Percentiles rank a stretch among this genome's conserved stretches.
phyloP scores from a whole-genome alignment of 1,140 invertebrate species.

The Sinonovacula constricta region DNA sequence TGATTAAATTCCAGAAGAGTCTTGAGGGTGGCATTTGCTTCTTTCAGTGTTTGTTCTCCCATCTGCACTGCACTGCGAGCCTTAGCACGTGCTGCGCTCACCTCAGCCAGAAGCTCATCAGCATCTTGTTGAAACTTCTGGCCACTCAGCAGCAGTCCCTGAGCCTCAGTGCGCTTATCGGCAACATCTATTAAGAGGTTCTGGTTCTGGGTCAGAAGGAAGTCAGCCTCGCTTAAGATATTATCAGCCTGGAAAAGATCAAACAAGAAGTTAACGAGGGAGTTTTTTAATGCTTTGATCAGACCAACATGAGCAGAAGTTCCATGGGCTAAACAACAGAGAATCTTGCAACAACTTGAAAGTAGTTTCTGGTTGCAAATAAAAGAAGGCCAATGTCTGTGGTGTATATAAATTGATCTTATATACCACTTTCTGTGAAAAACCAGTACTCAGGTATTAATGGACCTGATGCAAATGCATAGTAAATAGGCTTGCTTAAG shows the following conservation, averaged over 20 bases:
- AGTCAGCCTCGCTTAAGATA: slow-evolving; percentile 78
- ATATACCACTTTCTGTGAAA: background rate
- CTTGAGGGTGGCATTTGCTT: slow-evolving; percentile 91
- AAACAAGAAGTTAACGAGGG: background rate
- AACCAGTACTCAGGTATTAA: no score
- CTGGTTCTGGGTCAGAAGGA: slow-evolving; percentile 82
- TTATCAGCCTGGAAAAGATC: slow-evolving; percentile 78
- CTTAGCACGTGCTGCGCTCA: slow-evolving; percentile 85
- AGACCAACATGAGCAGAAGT: background rate
- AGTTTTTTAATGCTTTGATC: background rate
- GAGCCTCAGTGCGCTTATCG: slow-evolving; percentile 70
- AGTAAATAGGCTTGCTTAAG: no score
- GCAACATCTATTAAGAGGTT: slow-evolving; percentile 75
- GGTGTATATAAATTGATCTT: background rate
- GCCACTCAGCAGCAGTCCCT: slow-evolving; percentile 66
- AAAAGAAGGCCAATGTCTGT: background rate
- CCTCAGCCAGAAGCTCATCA: slow-evolving; percentile 84
- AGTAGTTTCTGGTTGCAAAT: background rate
- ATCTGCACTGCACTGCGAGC: slow-evolving; percentile 89
- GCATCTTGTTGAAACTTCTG: slow-evolving; percentile 76
- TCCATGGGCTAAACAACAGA: background rate
- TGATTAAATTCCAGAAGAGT: slow-evolving; percentile 93
- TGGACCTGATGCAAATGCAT: no score
- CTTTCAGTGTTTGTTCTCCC: slow-evolving; percentile 90
- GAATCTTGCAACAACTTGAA: background rate